Evolutionary conservation across 2,888 invertebrate species (phyloP), one percentile per base, ranked within the genome.

Genomic region (Aethes cnicana): DNA sequence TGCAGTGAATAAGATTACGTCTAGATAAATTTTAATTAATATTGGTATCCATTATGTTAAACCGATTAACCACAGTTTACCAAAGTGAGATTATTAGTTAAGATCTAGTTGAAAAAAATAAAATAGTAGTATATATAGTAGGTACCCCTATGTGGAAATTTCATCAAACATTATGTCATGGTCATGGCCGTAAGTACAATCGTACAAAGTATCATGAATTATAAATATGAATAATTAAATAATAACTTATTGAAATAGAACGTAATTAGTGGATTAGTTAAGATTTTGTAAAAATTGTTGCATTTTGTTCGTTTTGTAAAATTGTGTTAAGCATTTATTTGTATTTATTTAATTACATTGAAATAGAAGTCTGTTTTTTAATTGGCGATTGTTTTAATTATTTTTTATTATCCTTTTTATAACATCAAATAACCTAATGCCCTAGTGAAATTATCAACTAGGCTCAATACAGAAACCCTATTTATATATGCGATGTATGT

Each of bases 81-180:
- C 90, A 90, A 90, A 90, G 90, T 90, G 90, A 90, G 90, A 90
- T 90, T 90, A 90, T 89, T 90, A 89, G 84, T 54, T 70, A 78
- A 72, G 67, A 66, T 54, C 52, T 37, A 67, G 20, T 28, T 14
- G 35, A 35, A 21, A 44, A 12, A 30, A 35, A 36, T 50, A 39
- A 21, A 12, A 18, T 42, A 47, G n/a, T n/a, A n/a, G n/a, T n/a
- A n/a, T n/a, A n/a, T n/a, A n/a, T n/a, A n/a, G n/a, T n/a, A n/a
- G n/a, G n/a, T n/a, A n/a, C n/a, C n/a, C n/a, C n/a, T n/a, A n/a
- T n/a, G n/a, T n/a, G n/a, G n/a, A n/a, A n/a, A n/a, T n/a, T n/a
- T n/a, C n/a, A n/a, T n/a, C n/a, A n/a, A n/a, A n/a, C n/a, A n/a
- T n/a, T n/a, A n/a, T n/a, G n/a, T n/a, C n/a, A n/a, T n/a, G n/a